phyloP scores from a whole-genome alignment of 2,797 vertebrate genomes.

The Simalia tracyae region DNA sequence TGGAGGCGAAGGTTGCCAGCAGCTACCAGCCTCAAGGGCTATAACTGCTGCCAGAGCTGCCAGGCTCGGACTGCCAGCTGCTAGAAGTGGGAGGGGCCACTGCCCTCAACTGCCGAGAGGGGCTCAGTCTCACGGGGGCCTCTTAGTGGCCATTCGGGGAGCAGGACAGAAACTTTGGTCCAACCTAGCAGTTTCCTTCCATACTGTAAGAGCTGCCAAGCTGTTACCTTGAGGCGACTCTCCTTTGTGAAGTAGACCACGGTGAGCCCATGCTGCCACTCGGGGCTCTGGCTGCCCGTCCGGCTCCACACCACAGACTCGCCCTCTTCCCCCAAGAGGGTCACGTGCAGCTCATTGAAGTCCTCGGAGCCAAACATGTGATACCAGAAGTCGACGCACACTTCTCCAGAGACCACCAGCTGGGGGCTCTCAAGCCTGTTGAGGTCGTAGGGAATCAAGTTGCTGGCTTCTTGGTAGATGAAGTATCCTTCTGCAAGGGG shows the following conservation, averaged over 20 bases:
- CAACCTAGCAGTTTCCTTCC: neutral
- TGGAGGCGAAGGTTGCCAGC: neutral
- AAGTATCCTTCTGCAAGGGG: conserved; percentile 66
- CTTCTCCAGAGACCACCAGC: conserved; percentile 64
- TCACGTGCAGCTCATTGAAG: conserved; percentile 72
- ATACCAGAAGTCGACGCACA: conserved; percentile 88
- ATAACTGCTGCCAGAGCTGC: neutral
- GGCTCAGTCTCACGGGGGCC: neutral
- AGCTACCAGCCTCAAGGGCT: neutral
- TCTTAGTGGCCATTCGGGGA: neutral
- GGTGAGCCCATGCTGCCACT: conserved; percentile 77
- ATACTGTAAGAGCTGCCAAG: neutral
- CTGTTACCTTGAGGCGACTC: conserved; percentile 77
- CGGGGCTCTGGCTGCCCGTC: conserved; percentile 56
- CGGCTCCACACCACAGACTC: conserved; percentile 73
- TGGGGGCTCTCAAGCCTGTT: conserved; percentile 73
- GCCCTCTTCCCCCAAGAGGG: conserved; percentile 61
- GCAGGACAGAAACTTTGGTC: neutral
- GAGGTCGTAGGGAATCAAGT: conserved; percentile 58
- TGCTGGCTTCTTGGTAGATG: conserved; percentile 69
- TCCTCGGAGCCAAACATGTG: conserved; percentile 69
- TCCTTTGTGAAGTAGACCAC: conserved; percentile 61
- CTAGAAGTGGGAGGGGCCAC: neutral
- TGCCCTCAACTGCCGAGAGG: neutral
- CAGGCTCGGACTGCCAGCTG: neutral